Percentiles rank a stretch among this genome's conserved stretches.
Evolutionary conservation across 2,888 invertebrate species (phyloP).

Genomic region (Eupeodes luniger): DNA sequence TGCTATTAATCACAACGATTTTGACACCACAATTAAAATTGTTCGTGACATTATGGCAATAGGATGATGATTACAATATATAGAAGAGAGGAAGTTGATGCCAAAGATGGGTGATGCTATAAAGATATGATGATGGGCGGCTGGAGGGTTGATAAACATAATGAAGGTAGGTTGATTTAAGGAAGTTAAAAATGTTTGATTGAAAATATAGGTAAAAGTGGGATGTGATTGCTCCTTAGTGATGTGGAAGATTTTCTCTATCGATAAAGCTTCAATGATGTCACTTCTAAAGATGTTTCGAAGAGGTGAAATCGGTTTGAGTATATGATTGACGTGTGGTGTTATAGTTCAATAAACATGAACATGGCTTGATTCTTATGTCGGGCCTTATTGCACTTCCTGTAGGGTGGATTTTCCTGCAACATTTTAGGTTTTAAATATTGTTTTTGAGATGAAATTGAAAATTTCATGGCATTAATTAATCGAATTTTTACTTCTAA

Average conservation of each 20-base stretch:
- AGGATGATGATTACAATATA: conserved; percentile 21
- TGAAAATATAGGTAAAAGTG: conserved; percentile 14
- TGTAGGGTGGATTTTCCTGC: too few species aligned
- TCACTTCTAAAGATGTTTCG: neutral
- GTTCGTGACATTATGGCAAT: conserved; percentile 72
- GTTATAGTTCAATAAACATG: too few species aligned
- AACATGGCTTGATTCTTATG: too few species aligned
- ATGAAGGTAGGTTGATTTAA: neutral
- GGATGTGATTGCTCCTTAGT: conserved; percentile 2
- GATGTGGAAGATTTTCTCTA: neutral
- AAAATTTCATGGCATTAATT: too few species aligned
- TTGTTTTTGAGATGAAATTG: too few species aligned
- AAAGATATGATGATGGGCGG: conserved; percentile 47
- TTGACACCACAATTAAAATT: conserved; percentile 76
- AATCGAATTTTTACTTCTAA: too few species aligned
- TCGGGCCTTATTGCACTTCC: too few species aligned
- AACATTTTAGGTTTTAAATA: too few species aligned
- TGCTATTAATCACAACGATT: conserved; percentile 73
- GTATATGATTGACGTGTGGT: too few species aligned
- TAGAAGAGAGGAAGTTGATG: conserved; percentile 40
- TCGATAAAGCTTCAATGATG: neutral
- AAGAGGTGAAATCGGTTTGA: too few species aligned
- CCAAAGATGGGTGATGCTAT: conserved; percentile 31
- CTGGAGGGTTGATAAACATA: neutral
- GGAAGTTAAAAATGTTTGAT: conserved; percentile 2